A percentile compares a stretch with the other conserved stretches of the same genome.
phyloP scores from a whole-genome alignment of 2,888 invertebrate genomes.

The Lacanobia oleracea region DNA sequence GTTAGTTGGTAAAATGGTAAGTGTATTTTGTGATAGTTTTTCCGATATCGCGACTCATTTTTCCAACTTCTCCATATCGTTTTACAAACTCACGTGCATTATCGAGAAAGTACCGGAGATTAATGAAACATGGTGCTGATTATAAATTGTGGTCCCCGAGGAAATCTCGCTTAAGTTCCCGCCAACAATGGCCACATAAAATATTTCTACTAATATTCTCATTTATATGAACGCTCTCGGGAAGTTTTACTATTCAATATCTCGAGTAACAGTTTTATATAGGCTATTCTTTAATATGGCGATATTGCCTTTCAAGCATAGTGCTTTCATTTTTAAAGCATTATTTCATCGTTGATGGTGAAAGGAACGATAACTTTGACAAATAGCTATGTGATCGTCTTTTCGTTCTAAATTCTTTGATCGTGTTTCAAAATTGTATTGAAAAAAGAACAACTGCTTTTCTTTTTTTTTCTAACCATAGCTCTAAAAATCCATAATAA shows the following conservation, averaged over 20 bases:
- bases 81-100: slow-evolving; percentile 66
- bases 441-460: not conserved
- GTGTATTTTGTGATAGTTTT: not conserved
- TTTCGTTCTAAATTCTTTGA: not conserved
- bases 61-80: slow-evolving; percentile 29
- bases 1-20: not conserved
- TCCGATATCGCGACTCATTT: slow-evolving; percentile 5
- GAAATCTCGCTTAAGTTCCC: slow-evolving; percentile 85
- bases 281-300: slow-evolving; percentile 42
- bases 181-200: slow-evolving; percentile 81
- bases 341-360: slow-evolving; percentile 46
- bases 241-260: slow-evolving; percentile 77
- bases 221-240: slow-evolving; percentile 73
- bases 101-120: slow-evolving; percentile 74
- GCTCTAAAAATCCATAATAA: not conserved
- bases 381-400: slow-evolving; percentile 7
- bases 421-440: not conserved
- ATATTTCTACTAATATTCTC: slow-evolving; percentile 79
- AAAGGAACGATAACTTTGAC: slow-evolving; percentile 47
- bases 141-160: slow-evolving; percentile 81
- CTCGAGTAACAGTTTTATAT: slow-evolving; percentile 70
- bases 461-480: not conserved
- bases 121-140: slow-evolving; percentile 82
- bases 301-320: slow-evolving; percentile 48
- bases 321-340: slow-evolving; percentile 55